Conservation (phyloP, 2,888 invertebrate species). For the Phymatocera aterrima region DNA sequence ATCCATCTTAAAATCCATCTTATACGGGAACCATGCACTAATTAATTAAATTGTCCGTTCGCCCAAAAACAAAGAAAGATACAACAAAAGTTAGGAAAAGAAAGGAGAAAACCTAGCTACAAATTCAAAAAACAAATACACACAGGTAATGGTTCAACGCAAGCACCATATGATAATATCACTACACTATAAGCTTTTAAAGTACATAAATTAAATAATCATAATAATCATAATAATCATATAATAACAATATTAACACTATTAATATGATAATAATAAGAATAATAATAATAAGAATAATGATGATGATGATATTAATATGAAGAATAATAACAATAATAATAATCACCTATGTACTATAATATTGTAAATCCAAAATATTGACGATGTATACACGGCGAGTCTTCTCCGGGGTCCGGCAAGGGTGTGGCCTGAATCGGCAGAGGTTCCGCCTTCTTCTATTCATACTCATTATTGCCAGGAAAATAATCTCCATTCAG, state of each 20-base stretch:
- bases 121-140: slow-evolving; percentile 51
- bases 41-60: slow-evolving; percentile 40
- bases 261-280: slow-evolving; percentile 53
- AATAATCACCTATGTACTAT: slow-evolving; percentile 48
- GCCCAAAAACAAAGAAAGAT: slow-evolving; percentile 5
- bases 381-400: too few relatives aligned
- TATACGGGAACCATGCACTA: slow-evolving; percentile 29
- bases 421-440: too few relatives aligned
- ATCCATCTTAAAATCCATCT: slow-evolving; percentile 8
- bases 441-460: too few relatives aligned
- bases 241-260: slow-evolving; percentile 55
- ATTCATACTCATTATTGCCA: too few relatives aligned
- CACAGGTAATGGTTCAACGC: slow-evolving; percentile 63
- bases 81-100: background rate
- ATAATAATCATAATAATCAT: slow-evolving; percentile 55
- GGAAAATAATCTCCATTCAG: too few relatives aligned
- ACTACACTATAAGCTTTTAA: slow-evolving; percentile 72
- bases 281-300: slow-evolving; percentile 38
- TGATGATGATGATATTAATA: slow-evolving; percentile 48
- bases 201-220: slow-evolving; percentile 60
- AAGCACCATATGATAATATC: slow-evolving; percentile 72
- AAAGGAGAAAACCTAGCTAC: slow-evolving; percentile 43
- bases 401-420: too few relatives aligned
- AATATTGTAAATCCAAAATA: slow-evolving; percentile 54
- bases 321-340: slow-evolving; percentile 53